These are phyloP conservation scores for Morpho achilles DNA, from an alignment of 2,888 invertebrate species.

Conservation along the genomic window DNA sequence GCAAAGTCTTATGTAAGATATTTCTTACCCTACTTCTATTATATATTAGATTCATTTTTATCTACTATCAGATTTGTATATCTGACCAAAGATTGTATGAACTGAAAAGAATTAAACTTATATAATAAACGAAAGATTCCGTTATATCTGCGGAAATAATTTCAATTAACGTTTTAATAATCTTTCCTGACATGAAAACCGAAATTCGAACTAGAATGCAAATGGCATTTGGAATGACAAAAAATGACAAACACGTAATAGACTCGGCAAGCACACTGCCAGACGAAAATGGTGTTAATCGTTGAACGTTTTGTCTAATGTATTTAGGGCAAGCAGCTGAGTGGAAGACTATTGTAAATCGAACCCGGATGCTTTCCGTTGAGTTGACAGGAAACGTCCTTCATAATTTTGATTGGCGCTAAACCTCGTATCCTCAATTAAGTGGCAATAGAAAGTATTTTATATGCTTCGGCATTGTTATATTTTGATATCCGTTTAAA, in stretches of 20 bases:
- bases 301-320: background rate
- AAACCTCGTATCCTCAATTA: background rate
- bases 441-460: background rate
- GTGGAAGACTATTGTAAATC: conserved; percentile 3
- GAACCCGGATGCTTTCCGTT: conserved; percentile 17
- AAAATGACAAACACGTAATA: background rate
- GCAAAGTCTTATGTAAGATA: too few species aligned
- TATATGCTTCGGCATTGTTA: too few species aligned
- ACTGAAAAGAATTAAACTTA: too few species aligned
- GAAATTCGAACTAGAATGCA: conserved; percentile 1
- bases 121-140: too few species aligned
- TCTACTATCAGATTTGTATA: too few species aligned
- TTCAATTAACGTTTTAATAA: background rate
- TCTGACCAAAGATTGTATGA: too few species aligned
- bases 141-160: background rate
- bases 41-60: too few species aligned
- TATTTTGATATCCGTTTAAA: too few species aligned
- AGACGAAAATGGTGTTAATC: conserved; percentile 1
- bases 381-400: conserved; percentile 14
- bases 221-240: background rate
- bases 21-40: too few species aligned
- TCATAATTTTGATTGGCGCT: background rate
- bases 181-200: conserved; percentile 3
- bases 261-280: conserved; percentile 6
- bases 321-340: conserved; percentile 4